Base-by-base conservation (phyloP, 2,888 invertebrate species). In the Spodoptera picta region DNA sequence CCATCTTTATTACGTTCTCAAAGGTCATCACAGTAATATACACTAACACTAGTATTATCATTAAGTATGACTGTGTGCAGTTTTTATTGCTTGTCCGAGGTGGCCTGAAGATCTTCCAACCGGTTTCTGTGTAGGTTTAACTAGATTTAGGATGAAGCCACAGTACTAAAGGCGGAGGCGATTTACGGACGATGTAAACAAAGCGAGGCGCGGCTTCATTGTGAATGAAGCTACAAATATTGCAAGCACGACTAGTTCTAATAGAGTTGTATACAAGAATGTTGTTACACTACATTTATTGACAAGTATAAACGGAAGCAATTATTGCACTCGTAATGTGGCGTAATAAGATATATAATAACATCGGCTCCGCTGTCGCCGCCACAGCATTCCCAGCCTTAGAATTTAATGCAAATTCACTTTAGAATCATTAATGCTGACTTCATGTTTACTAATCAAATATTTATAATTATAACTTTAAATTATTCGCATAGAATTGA, bases 11-110 rank as follows among this genome's bases (percentile, higher is more conserved):
- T 46, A 63, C 50, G 11, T 59, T 60, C 48, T 23, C 42, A 69
- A 74, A 80, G 77, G 80, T 78, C 80, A 63, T 31, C 49, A 7
- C 48, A 54, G 65, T 52, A 65, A 60, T 77, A 69, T 61, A 72
- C 48, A 62, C 60, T 45, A 36, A 72, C 48, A 62, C 60, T 43
- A 36, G 51, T 67, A 74, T 69, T 56, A 63, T 65, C 61, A 76
- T 76, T 69, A 73, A 60, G 27, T 63, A 70, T 54, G 61, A 64
- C 57, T 72, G 63, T 58, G 53, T 65, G 75, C 57, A 60, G 65
- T 75, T 80, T 80, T 78, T 77, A 80, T 75, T 51, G 62, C 63
- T 49, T 36, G 57, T 60, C 62, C 23, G 53, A 64, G 57, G 59
- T 67, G 24, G 50, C 23, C 42, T 68, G 78, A 72, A 65, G 66